Percentiles rank a stretch among this genome's conserved stretches.
Evolutionary conservation across 2,797 vertebrate genomes (phyloP).

Genomic region (Balearica regulorum): DNA sequence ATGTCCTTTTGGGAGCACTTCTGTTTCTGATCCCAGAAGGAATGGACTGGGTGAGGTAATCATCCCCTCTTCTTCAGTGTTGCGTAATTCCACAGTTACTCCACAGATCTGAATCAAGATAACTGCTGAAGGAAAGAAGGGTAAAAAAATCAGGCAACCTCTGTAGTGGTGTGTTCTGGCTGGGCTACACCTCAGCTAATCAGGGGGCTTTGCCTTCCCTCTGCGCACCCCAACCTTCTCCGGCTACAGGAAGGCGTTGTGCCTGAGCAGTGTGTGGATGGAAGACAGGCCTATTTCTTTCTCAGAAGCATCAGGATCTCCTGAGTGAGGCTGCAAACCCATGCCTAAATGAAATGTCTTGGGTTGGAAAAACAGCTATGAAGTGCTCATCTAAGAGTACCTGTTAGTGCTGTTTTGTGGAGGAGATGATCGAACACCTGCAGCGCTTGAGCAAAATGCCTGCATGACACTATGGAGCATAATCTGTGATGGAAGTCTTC

Average conservation of each 20-base stretch:
- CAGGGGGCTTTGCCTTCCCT: neutral
- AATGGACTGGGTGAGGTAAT: constrained; percentile 14
- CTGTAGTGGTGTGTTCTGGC: neutral
- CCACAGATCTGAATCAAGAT: constrained; percentile 2
- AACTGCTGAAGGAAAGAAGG: neutral
- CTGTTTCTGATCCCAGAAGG: constrained; percentile 6
- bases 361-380: neutral
- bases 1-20: neutral
- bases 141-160: neutral
- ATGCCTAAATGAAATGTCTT: neutral
- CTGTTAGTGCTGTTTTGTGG: neutral
- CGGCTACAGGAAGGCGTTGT: fast-evolving
- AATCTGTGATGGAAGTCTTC: neutral
- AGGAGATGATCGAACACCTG: neutral
- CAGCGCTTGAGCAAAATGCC: neutral
- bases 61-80: neutral
- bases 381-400: neutral
- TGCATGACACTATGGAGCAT: neutral
- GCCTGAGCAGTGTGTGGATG: fast-evolving
- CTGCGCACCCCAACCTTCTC: too few species aligned
- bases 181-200: neutral
- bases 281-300: neutral
- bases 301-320: neutral
- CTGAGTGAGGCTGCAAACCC: neutral
- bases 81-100: constrained; percentile 23